Base-by-base conservation (phyloP, 1,140 invertebrate species). In the Drosophila suzukii region DNA sequence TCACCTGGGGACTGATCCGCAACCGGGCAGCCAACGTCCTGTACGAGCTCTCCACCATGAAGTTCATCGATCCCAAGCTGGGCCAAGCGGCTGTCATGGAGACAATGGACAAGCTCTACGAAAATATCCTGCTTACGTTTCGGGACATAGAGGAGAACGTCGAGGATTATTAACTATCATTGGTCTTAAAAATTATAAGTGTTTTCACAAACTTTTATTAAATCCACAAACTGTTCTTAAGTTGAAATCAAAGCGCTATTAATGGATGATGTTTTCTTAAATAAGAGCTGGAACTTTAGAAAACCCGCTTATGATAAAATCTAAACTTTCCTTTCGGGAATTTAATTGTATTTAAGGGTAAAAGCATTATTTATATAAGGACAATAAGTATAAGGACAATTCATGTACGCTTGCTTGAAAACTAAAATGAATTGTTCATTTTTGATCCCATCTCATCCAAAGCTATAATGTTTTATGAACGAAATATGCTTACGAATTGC, bases 21-120 rank as follows among this genome's bases (percentile, higher is more conserved):
- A 55, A 70, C 10, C 55, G 39, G n/a, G 61, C 73, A 20, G 27
- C 43, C 4, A 11, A 61, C 0, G 15, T 86, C 0, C 57, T 91
- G 0, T 91, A 91, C 60, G 76, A 91, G 1, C 34, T 91, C 32
- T 84, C 78, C 38, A 82, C 65, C 2, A 91, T 91, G 90, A 91
- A 91, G 61, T 91, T 86, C 46, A 49, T 62, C 0, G 54, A 89
- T 46, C 73, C 80, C 6, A 62, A 67, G 10, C 34, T 68, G 0
- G 84, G 84, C 6, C 2, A 51, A 32, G 13, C 63, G 4, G 10
- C 6, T 2, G 13, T 83, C 0, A 24, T 72, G 17, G 44, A 54
- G 6, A 4, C 15, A 0, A 8, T 83, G 24, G 12, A 55, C 10
- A 50, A 49, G n/a, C 15, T 70, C 0, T 1, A 83, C 10, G 51